Conservation (phyloP, 2,113 vertebrate species). For the Zootoca vivipara region DNA sequence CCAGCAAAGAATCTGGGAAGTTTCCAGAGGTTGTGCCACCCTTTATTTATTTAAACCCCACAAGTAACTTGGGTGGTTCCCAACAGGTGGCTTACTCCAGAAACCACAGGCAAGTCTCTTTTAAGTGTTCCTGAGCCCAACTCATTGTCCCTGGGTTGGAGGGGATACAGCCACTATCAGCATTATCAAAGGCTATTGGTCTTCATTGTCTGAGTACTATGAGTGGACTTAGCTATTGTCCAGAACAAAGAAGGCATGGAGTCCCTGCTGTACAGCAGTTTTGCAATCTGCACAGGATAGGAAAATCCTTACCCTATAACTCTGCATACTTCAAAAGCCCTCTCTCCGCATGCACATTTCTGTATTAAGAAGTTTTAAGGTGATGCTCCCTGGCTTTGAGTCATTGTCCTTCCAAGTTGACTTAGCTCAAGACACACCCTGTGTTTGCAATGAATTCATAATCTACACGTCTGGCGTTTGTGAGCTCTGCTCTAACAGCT, state of each 20-base stretch:
- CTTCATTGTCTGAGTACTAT: background rate
- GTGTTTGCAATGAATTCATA: background rate
- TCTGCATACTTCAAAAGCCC: background rate
- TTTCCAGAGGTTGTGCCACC: background rate
- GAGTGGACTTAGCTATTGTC: background rate
- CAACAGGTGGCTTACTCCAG: background rate
- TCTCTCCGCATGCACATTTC: background rate
- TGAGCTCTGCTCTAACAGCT: background rate
- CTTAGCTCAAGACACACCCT: background rate
- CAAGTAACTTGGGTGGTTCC: background rate
- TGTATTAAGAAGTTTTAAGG: background rate
- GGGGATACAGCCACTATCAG: background rate
- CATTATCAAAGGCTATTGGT: background rate
- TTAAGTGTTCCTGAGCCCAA: background rate
- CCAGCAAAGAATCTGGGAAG: background rate
- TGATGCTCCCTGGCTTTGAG: background rate
- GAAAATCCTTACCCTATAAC: background rate
- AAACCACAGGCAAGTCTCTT: background rate
- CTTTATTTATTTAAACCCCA: background rate
- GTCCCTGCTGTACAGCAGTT: background rate
- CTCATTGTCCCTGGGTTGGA: background rate
- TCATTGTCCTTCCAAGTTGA: background rate
- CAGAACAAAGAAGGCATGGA: background rate
- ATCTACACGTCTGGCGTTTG: background rate
- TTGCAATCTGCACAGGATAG: background rate